phyloP scores from a whole-genome alignment of 2,888 invertebrate genomes.

The Drosophila paranaensis region DNA sequence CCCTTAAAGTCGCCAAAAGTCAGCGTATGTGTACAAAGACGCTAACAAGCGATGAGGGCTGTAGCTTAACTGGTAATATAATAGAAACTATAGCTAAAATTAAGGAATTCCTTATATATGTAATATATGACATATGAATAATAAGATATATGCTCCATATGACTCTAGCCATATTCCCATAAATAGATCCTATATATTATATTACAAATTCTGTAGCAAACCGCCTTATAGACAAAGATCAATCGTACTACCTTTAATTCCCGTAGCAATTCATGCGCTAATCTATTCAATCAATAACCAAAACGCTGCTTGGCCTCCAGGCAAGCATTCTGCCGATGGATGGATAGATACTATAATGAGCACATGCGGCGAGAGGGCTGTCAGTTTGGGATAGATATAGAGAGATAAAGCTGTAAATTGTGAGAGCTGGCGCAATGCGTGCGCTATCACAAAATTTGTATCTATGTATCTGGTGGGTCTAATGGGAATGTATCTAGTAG shows the following conservation, averaged over 20 bases:
- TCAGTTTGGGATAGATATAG: neutral
- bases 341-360: constrained; percentile 60
- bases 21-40: too few relatives aligned
- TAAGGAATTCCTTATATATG: too few relatives aligned
- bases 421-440: constrained; percentile 75
- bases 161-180: neutral
- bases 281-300: neutral
- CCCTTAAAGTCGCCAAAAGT: too few relatives aligned
- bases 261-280: neutral
- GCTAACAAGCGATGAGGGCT: too few relatives aligned
- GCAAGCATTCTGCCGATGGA: constrained; percentile 29
- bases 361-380: constrained; percentile 29
- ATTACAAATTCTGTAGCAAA: neutral
- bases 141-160: too few relatives aligned
- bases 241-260: neutral
- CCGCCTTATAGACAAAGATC: too few relatives aligned
- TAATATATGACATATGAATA: too few relatives aligned
- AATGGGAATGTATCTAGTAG: constrained; percentile 41
- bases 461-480: constrained; percentile 40
- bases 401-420: constrained; percentile 24
- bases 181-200: neutral
- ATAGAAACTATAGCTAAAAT: too few relatives aligned
- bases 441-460: constrained; percentile 49
- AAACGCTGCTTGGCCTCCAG: neutral
- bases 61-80: too few relatives aligned